These are phyloP conservation scores for Schizopygopsis pylzovi DNA, from an alignment of 2,797 vertebrate genomes.

Conservation along the genomic window DNA sequence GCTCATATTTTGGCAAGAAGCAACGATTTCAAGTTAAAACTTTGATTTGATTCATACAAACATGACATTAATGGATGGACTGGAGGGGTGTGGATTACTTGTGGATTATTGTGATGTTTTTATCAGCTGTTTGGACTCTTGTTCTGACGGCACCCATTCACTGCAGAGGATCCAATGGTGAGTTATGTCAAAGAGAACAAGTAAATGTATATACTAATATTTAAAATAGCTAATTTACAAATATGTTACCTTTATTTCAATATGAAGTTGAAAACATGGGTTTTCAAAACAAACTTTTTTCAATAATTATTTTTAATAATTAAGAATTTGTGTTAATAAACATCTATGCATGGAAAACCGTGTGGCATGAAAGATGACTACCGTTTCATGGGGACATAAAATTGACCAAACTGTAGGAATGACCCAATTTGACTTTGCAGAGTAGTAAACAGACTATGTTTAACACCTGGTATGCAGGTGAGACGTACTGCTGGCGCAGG, in stretches of 20 bases:
- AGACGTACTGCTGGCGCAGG: constrained; percentile 86
- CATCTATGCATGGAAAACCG: background rate
- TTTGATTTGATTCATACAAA: no score
- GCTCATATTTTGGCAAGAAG: background rate
- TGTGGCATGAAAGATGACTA: background rate
- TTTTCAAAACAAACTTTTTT: background rate
- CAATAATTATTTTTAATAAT: background rate
- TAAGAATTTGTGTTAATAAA: background rate
- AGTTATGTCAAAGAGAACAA: background rate
- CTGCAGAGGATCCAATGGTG: background rate
- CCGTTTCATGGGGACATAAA: background rate
- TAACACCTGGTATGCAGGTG: constrained; percentile 74
- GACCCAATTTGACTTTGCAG: background rate
- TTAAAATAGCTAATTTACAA: background rate
- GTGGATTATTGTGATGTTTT: background rate
- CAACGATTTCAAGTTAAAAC: background rate
- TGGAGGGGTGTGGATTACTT: background rate
- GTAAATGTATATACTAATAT: background rate
- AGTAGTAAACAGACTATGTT: constrained; percentile 25
- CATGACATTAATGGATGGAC: no score
- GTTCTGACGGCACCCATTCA: background rate
- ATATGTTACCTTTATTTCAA: background rate
- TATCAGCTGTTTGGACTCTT: background rate
- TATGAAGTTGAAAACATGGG: background rate
- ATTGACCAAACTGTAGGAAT: background rate